Conservation (phyloP, 2,113 vertebrate species). For the Poeciliopsis retropinna region DNA sequence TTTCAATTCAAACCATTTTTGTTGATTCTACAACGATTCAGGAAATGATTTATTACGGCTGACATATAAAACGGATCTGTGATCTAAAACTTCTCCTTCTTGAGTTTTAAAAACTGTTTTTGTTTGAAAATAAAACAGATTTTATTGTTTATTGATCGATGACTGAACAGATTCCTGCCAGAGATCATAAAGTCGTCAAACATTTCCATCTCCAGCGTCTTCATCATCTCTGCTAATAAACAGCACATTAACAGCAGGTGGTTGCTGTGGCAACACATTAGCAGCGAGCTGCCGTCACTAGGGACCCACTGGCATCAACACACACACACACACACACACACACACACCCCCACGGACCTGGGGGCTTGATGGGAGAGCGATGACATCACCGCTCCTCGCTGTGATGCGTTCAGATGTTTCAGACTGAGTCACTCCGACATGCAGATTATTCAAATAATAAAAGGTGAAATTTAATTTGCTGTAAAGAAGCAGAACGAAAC, state of each 20-base stretch:
- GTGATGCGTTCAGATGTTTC: constrained; percentile 28
- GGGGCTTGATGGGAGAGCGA: constrained; percentile 13
- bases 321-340: constrained; percentile 14
- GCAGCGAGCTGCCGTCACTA: constrained; percentile 2
- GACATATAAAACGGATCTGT: too few relatives aligned
- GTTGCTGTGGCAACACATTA: constrained; percentile 49
- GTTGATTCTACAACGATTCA: background rate
- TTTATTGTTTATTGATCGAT: background rate
- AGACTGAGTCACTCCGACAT: constrained; percentile 28
- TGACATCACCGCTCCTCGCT: constrained; percentile 30
- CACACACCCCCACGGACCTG: background rate
- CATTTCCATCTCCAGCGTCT: background rate
- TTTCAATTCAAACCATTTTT: background rate
- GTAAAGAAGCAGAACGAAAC: background rate
- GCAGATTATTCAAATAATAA: constrained; percentile 1
- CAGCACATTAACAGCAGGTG: constrained; percentile 26
- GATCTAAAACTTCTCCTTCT: background rate
- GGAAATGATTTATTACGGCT: background rate
- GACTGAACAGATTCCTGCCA: background rate
- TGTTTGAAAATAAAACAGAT: too few relatives aligned
- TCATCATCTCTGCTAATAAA: constrained; percentile 30
- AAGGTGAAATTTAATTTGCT: background rate
- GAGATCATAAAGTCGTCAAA: background rate
- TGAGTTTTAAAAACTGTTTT: background rate
- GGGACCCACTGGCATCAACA: constrained; percentile 32